Evolutionary conservation across 2,888 invertebrate species (phyloP).

Genomic region (Sminthurides aquaticus): DNA sequence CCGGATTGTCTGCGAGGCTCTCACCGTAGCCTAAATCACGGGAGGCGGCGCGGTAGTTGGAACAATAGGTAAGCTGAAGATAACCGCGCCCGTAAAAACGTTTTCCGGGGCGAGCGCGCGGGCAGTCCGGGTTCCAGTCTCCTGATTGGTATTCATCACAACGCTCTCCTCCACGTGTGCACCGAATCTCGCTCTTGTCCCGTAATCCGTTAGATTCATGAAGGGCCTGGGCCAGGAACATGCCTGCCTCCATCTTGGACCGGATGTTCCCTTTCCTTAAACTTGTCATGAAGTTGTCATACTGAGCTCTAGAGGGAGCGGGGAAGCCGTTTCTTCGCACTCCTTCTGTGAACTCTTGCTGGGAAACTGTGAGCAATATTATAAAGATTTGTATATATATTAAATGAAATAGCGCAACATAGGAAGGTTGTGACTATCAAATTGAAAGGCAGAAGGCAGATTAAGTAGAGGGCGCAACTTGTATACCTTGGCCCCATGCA

Average conservation of each 20-base stretch:
- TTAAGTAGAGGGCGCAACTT: no score
- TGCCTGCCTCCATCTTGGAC: conserved; percentile 1
- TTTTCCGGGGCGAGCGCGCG: background rate
- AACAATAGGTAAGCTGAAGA: conserved; percentile 13
- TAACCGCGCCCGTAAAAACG: conserved; percentile 15
- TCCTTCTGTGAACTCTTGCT: background rate
- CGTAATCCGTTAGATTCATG: conserved; percentile 7
- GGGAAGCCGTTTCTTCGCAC: background rate
- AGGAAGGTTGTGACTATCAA: no score
- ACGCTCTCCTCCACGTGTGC: background rate
- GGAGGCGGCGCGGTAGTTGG: conserved; percentile 18
- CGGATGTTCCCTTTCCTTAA: background rate
- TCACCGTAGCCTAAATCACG: conserved; percentile 13
- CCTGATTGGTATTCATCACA: background rate
- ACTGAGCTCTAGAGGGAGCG: background rate
- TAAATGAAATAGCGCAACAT: no score
- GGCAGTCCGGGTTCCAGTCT: background rate
- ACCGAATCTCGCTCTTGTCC: conserved; percentile 4
- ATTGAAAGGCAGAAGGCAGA: no score
- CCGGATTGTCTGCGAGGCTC: conserved; percentile 12
- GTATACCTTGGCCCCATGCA: no score
- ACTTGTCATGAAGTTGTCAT: background rate
- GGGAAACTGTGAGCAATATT: no score
- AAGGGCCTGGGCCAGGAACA: conserved; percentile 10
- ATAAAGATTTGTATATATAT: no score